phyloP scores from a whole-genome alignment of 2,797 vertebrate genomes.

The Selene dorsalis region DNA sequence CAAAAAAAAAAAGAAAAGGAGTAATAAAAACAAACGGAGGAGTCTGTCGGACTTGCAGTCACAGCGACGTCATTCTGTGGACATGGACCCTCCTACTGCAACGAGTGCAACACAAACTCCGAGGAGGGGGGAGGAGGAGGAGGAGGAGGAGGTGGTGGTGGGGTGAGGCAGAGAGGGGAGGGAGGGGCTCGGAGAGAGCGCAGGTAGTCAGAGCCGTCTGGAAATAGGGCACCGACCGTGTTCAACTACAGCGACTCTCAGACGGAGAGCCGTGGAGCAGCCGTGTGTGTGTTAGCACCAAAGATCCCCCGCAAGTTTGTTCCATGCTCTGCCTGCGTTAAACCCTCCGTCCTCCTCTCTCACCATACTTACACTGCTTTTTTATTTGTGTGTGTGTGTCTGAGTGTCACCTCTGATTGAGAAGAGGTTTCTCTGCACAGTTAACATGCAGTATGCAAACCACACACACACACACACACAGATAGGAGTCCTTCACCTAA shows the following conservation, averaged over 20 bases:
- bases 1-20: constrained; percentile 51
- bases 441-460: constrained; percentile 13
- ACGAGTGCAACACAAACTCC: constrained; percentile 83
- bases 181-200: constrained; percentile 67
- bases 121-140: constrained; percentile 43
- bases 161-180: constrained; percentile 26
- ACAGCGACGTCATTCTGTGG: constrained; percentile 85
- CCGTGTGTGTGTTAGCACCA: background rate
- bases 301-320: constrained; percentile 12
- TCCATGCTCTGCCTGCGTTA: background rate
- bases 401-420: background rate
- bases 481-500: constrained; percentile 3
- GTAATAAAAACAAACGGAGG: constrained; percentile 83
- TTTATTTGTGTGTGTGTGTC: background rate
- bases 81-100: constrained; percentile 87
- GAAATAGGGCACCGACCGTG: constrained; percentile 77
- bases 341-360: background rate
- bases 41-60: constrained; percentile 83
- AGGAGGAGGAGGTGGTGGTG: background rate
- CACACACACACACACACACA: constrained; percentile 7
- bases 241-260: constrained; percentile 36
- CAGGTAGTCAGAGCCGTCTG: constrained; percentile 78
- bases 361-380: background rate
- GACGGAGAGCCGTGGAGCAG: background rate
- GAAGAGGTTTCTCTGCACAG: background rate